phyloP scores from a whole-genome alignment of 1,140 invertebrate genomes.

The Lasaia peninsularis region DNA sequence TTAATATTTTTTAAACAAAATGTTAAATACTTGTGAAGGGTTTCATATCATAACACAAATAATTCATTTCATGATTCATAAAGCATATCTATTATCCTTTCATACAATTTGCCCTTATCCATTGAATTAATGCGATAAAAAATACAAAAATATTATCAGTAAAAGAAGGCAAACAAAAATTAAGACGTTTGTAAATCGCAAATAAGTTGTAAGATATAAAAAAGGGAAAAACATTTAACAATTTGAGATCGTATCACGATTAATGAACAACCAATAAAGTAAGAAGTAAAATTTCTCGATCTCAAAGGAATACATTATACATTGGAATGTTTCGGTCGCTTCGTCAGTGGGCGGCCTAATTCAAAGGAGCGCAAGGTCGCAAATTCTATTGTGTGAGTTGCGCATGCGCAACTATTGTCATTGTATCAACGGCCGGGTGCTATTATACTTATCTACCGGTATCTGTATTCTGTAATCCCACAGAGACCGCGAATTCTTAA shows the following conservation, averaged over 20 bases:
- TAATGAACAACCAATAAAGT: constrained; percentile 4
- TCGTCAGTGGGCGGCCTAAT: constrained; percentile 20
- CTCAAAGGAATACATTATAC: background rate
- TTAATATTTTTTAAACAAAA: no score
- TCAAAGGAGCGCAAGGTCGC: constrained; percentile 49
- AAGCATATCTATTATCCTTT: no score
- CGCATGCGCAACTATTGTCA: constrained; percentile 29
- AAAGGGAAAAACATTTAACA: background rate
- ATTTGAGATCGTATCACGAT: background rate
- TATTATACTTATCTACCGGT: constrained; percentile 25
- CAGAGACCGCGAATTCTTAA: constrained; percentile 18
- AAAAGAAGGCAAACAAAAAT: background rate
- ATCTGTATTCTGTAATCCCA: constrained; percentile 14
- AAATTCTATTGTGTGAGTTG: constrained; percentile 33
- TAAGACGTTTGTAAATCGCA: background rate
- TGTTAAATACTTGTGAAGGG: no score
- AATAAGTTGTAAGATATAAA: background rate
- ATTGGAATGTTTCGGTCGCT: constrained; percentile 5
- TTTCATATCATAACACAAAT: no score
- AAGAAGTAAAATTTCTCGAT: constrained; percentile 2
- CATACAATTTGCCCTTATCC: no score
- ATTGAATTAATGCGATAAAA: no score
- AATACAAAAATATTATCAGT: no score
- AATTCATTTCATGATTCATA: no score
- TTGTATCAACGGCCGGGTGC: constrained; percentile 27